A percentile compares a stretch with the other conserved stretches of the same genome.
Evolutionary conservation across 2,888 invertebrate species (phyloP).

Genomic region (Euspilapteryx auroguttella): DNA sequence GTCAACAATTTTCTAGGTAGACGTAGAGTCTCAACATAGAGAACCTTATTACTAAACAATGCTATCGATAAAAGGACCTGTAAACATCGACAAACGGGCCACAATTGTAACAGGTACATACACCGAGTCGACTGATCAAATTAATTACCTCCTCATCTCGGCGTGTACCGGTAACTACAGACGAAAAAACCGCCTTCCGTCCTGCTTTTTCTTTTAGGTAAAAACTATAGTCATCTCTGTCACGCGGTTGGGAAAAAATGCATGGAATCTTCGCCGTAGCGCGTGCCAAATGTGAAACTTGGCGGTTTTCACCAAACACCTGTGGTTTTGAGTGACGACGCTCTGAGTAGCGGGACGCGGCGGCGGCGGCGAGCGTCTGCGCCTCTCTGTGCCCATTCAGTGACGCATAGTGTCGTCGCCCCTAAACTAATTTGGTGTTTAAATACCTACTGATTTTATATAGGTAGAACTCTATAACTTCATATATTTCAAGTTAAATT

Average conservation of each 20-base stretch:
- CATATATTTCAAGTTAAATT: no score
- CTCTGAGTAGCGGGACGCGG: conserved; percentile 1
- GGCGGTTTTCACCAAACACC: conserved; percentile 31
- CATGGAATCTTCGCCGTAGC: conserved; percentile 35
- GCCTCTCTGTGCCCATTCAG: neutral
- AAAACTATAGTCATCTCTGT: conserved; percentile 15
- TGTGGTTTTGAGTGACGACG: conserved; percentile 11
- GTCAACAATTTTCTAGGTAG: no score
- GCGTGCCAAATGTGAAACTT: conserved; percentile 48
- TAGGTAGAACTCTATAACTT: no score
- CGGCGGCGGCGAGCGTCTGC: neutral
- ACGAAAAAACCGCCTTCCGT: no score
- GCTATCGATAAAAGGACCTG: no score
- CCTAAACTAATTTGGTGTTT: no score
- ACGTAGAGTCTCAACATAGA: no score
- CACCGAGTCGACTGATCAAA: conserved; percentile 36
- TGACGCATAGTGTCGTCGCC: no score
- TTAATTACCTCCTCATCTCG: conserved; percentile 54
- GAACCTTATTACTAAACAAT: no score
- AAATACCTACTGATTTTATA: no score
- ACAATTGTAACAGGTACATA: conserved; percentile 22
- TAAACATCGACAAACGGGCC: no score
- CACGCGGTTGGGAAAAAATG: conserved; percentile 20
- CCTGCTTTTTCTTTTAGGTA: conserved; percentile 9
- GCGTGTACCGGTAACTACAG: conserved; percentile 16